Evolutionary conservation across 2,113 vertebrate genomes (phyloP), one percentile per base, ranked within the genome.

Genomic region (Hippotragus niger): DNA sequence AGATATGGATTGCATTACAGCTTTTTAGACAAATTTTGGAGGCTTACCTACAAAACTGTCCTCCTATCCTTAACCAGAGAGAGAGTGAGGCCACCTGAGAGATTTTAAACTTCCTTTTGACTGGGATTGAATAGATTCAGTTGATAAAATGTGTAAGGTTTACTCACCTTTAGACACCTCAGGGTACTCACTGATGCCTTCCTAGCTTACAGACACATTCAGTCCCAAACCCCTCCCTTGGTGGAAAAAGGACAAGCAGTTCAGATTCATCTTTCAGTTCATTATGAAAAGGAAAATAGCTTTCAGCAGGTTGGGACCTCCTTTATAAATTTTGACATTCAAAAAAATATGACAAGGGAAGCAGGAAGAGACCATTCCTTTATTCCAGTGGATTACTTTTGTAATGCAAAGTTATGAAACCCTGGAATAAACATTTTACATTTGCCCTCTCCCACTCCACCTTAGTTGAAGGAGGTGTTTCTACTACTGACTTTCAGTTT

Each of bases 1-100:
- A 27, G 33, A 23, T 52, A 45, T 62, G 67, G 82, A 82, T 19
- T 91, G 31, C 53, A 47, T 55, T 67, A 29, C 25, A 76, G 67
- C 31, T 88, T 90, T 94, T 86, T 33, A 97, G 58, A 88, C 62
- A 85, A 85, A 85, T 88, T 95, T 60, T 47, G 84, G 12, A 76
- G 71, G 62, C 40, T 81, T 57, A 19, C 90, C 80, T 87, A 53
- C 62, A 83, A 83, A 74, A 81, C 27, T 47, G 3, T 45, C 86
- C 92, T 78, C 82, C 91, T 81, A 21, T 62, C 62, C n/a, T 60
- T 89, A 36, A 21, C 13, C n/a, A 71, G 80, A 71, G 13, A 71
- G 6, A 71, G 6, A 86, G 33, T 21, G 3, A 83, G 19, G 21
- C 57, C 91, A 88, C 17, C 33, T 40, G 81, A 78, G 45, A 45